These are phyloP conservation scores for Corythoichthys intestinalis DNA, from an alignment of 2,113 vertebrate species.

Conservation along the genomic window DNA sequence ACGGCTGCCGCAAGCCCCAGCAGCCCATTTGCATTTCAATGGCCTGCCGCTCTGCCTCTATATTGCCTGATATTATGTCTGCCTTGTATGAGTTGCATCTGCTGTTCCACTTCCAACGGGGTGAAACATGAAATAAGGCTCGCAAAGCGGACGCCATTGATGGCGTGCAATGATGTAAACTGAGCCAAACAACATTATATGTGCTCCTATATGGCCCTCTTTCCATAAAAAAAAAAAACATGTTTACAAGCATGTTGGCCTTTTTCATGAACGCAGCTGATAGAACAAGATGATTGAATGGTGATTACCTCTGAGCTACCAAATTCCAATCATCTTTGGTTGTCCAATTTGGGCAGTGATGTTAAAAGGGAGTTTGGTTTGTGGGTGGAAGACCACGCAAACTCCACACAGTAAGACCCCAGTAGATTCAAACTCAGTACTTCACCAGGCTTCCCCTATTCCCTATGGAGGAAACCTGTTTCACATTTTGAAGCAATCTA, in stretches of 20 bases:
- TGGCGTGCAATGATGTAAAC: slow-evolving; percentile 51
- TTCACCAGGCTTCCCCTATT: not conserved
- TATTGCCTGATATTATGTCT: slow-evolving; percentile 74
- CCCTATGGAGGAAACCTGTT: not conserved
- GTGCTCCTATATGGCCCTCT: slow-evolving; percentile 23
- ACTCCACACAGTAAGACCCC: not conserved
- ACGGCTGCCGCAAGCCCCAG: slow-evolving; percentile 62
- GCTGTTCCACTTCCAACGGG: slow-evolving; percentile 59
- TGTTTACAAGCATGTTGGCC: slow-evolving; percentile 44
- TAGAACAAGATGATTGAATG: slow-evolving; percentile 22
- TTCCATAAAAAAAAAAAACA: slow-evolving; percentile 39
- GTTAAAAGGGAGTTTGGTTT: no score
- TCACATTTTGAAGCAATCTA: not conserved
- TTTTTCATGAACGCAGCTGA: slow-evolving; percentile 33
- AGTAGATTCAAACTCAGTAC: not conserved
- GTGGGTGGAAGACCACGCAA: not conserved
- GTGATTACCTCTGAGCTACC: slow-evolving; percentile 17
- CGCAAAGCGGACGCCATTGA: slow-evolving; percentile 41
- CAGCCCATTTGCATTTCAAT: slow-evolving; percentile 74
- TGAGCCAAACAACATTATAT: slow-evolving; percentile 39
- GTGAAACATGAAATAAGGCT: slow-evolving; percentile 63
- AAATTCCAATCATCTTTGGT: not conserved
- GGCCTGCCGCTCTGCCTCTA: slow-evolving; percentile 69
- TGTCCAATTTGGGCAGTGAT: not conserved
- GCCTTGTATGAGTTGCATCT: slow-evolving; percentile 73